These are phyloP conservation scores for Bradypodion pumilum DNA, from an alignment of 2,797 vertebrate genomes.

Conservation along the genomic window DNA sequence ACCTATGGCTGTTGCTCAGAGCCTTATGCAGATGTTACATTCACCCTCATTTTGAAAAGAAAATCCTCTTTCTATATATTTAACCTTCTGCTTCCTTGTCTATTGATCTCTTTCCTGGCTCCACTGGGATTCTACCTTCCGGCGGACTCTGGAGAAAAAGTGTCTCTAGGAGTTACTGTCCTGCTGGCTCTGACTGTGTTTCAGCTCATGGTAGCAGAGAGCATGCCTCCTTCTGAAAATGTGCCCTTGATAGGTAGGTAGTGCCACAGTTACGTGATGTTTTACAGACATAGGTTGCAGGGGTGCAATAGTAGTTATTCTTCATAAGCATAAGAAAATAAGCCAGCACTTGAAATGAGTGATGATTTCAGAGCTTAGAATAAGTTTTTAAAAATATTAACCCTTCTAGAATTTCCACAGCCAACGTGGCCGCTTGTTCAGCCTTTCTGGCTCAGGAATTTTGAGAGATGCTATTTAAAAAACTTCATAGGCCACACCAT, in stretches of 20 bases:
- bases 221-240: slow-evolving; percentile 97
- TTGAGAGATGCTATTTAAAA: no score
- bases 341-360: neutral
- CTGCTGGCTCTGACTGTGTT: slow-evolving; percentile 96
- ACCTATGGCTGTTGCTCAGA: slow-evolving; percentile 97
- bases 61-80: slow-evolving; percentile 97
- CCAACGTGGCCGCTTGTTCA: no score
- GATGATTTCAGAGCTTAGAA: neutral
- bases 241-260: slow-evolving; percentile 93
- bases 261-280: neutral
- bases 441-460: no score
- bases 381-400: no score
- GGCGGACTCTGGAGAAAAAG: slow-evolving; percentile 96
- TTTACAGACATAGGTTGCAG: neutral
- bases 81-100: slow-evolving; percentile 92
- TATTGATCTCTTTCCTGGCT: slow-evolving; percentile 96
- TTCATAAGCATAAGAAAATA: neutral
- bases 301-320: neutral
- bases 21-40: slow-evolving; percentile 95
- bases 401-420: no score
- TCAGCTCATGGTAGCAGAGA: slow-evolving; percentile 97
- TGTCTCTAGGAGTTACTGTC: slow-evolving; percentile 94
- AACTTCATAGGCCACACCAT: neutral
- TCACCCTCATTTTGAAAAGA: slow-evolving; percentile 92
- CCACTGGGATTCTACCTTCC: slow-evolving; percentile 96